Evolutionary conservation across 2,888 invertebrate species (phyloP), one percentile per base, ranked within the genome.

Genomic region (Osmoderma eremita): DNA sequence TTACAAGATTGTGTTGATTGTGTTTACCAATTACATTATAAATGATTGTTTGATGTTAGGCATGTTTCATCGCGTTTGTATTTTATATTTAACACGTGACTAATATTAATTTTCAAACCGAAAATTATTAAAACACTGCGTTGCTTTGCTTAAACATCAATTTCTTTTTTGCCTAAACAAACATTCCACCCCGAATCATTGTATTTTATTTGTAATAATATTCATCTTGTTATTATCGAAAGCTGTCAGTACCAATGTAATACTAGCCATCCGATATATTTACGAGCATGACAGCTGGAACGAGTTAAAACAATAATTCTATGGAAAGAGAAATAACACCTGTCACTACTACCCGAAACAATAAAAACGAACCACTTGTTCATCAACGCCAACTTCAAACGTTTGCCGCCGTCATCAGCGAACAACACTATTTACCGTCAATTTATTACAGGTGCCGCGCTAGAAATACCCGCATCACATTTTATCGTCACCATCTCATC

Each of bases 221-320:
- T n/a, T n/a, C n/a, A n/a, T n/a, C n/a, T n/a, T n/a, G n/a, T n/a
- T n/a, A n/a, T n/a, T n/a, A n/a, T n/a, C n/a, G n/a, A n/a, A n/a
- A n/a, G n/a, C 30, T 30, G 30, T 48, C n/a, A 48, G 18, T 20
- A 48, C 20, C 20, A 48, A 18, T 20, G 20, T 12, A 48, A 18
- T 20, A 4, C 12, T 20, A 20, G 13, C 42, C 42, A 48, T 48
- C 17, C 12, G 5, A 48, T 48, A 48, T n/a, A 8, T 20, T 20
- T 48, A 20, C 17, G 12, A 48, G 18, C n/a, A 10, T 20, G 20
- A 48, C 48, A n/a, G 20, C 10, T 48, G 17, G 3, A 20, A 17
- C 17, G 48, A 20, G 48, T 20, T 20, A 48, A 48, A 51, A 51
- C 50, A 51, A 51, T 30, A 51, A 51, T 51, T 51, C 24, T 12